These are phyloP conservation scores for Eleginops maclovinus DNA, from an alignment of 2,113 vertebrate genomes.

Conservation along the genomic window DNA sequence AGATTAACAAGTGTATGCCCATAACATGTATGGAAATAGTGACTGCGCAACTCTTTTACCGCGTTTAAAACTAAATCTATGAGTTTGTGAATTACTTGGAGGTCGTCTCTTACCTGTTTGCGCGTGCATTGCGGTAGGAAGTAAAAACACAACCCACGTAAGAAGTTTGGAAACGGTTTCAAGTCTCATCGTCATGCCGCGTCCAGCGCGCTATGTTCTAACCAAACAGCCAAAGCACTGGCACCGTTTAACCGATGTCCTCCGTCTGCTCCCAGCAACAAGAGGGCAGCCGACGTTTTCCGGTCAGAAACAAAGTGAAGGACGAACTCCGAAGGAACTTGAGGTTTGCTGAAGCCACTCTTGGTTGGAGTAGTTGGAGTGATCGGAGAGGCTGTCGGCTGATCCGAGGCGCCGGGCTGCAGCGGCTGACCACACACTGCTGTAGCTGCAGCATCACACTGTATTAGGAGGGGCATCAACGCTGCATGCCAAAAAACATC, in stretches of 20 bases:
- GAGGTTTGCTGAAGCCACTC: not conserved
- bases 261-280: not conserved
- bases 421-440: slow-evolving; percentile 29
- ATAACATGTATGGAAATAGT: not conserved
- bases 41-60: not conserved
- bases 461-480: slow-evolving; percentile 64
- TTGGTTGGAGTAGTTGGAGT: not conserved
- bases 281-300: not conserved
- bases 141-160: slow-evolving; percentile 42
- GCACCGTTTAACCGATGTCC: not conserved
- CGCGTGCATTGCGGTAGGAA: slow-evolving; percentile 34
- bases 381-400: not conserved
- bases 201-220: slow-evolving; percentile 3
- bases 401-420: slow-evolving; percentile 23
- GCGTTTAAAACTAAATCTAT: not conserved
- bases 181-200: slow-evolving; percentile 59
- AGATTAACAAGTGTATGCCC: not conserved
- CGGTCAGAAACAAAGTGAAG: not conserved
- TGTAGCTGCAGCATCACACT: slow-evolving; percentile 41
- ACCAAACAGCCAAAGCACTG: slow-evolving; percentile 9
- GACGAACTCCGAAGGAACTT: not conserved
- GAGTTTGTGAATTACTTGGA: not conserved
- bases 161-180: slow-evolving; percentile 49
- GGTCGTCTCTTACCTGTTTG: slow-evolving; percentile 70
- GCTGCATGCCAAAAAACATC: slow-evolving; percentile 4